Percentiles rank a stretch among this genome's conserved stretches.
phyloP scores from a whole-genome alignment of 2,113 vertebrate genomes.

The Steatornis caripensis region DNA sequence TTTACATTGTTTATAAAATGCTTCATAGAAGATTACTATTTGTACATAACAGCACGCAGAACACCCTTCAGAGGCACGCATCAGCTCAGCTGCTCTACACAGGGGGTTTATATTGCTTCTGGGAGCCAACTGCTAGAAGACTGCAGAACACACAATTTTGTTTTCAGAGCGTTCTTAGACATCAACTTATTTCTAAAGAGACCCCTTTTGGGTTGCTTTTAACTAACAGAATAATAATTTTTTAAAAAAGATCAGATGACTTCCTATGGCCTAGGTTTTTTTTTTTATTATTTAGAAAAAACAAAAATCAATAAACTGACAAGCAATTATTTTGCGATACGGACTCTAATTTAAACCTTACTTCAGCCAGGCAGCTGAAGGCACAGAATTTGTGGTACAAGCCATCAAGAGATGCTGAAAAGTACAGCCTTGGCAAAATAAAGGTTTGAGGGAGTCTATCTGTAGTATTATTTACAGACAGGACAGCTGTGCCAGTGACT shows the following conservation, averaged over 20 bases:
- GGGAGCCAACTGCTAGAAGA: not conserved
- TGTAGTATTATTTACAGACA: constrained; percentile 70
- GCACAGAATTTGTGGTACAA: not conserved
- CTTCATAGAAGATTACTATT: rapidly evolving
- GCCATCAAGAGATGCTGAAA: not conserved
- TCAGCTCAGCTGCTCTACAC: not conserved
- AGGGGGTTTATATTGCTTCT: not conserved
- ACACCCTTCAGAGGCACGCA: not conserved
- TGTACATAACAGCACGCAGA: not conserved
- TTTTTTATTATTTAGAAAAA: not conserved
- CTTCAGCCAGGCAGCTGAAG: not conserved
- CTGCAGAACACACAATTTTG: not conserved
- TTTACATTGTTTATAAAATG: not conserved
- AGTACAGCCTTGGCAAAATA: constrained; percentile 44
- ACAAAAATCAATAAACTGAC: not conserved
- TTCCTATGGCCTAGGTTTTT: not conserved
- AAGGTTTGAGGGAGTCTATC: constrained; percentile 26
- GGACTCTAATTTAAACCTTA: not conserved
- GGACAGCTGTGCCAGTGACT: constrained; percentile 76
- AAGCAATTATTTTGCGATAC: not conserved
- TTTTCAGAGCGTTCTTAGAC: not conserved
- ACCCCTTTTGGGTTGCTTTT: not conserved
- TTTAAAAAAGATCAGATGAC: not conserved
- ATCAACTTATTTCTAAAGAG: not conserved
- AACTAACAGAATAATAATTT: not conserved